Conservation (phyloP, 2,113 vertebrate genomes). For the Lasiurus borealis region DNA sequence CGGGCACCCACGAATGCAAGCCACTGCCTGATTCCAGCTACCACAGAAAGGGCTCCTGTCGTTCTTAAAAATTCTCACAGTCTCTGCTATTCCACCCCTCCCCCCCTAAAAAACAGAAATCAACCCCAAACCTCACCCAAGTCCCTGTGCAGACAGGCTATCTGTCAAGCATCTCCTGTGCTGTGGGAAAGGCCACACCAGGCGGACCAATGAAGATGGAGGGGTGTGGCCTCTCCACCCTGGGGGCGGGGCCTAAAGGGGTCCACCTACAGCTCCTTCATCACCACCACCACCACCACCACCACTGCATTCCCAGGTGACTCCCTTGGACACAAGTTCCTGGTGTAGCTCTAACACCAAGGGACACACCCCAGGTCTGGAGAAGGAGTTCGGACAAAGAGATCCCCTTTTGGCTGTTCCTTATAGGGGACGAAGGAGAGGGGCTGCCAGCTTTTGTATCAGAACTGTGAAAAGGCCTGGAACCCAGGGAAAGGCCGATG, state of each 20-base stretch:
- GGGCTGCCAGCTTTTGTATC: neutral
- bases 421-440: neutral
- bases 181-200: neutral
- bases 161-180: neutral
- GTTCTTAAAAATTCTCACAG: slow-evolving; percentile 53
- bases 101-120: neutral
- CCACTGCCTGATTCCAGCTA: slow-evolving; percentile 59
- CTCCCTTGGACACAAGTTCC: neutral
- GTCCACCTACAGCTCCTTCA: neutral
- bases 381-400: neutral
- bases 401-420: neutral
- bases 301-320: neutral
- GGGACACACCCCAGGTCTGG: neutral
- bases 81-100: neutral
- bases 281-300: neutral
- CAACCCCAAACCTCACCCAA: neutral
- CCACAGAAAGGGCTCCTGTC: neutral
- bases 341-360: neutral
- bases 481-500: neutral
- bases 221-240: neutral
- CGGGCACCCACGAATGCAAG: slow-evolving; percentile 69
- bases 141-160: neutral
- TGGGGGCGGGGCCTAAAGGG: neutral
- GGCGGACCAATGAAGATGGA: neutral
- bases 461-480: neutral